phyloP scores from a whole-genome alignment of 1,140 invertebrate genomes.

The Venturia canescens region DNA sequence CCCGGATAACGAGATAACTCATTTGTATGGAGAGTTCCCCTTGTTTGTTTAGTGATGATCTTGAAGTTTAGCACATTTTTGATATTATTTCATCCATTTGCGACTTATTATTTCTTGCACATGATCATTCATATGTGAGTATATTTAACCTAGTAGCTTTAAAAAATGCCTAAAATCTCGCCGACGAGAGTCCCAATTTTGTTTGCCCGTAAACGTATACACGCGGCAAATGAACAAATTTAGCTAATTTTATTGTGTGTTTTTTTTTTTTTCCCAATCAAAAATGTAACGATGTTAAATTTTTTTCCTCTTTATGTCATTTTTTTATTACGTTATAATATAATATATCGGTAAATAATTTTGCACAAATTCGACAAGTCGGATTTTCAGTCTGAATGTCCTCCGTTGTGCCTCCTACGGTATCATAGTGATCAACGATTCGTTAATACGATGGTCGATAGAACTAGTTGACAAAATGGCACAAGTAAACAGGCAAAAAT shows the following conservation, averaged over 20 bases:
- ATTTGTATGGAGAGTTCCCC: no score
- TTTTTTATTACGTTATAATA: not conserved
- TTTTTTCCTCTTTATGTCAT: not conserved
- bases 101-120: not conserved
- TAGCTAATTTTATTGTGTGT: no score
- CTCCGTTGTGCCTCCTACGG: no score
- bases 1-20: not conserved
- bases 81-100: not conserved
- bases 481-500: no score
- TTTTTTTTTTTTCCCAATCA: constrained; percentile 5
- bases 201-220: constrained; percentile 26
- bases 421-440: no score
- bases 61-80: not conserved
- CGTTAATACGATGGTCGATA: no score
- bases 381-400: constrained; percentile 8
- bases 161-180: constrained; percentile 32
- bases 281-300: constrained; percentile 45
- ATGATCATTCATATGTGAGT: not conserved
- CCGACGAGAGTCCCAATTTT: not conserved
- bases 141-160: constrained; percentile 24
- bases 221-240: constrained; percentile 41
- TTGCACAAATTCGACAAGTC: constrained; percentile 2
- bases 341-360: constrained; percentile 14
- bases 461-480: no score
- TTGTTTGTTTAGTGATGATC: no score